Percentiles rank a stretch among this genome's conserved stretches.
Evolutionary conservation across 2,888 invertebrate species (phyloP).

Genomic region (Liodrosophila aerea): DNA sequence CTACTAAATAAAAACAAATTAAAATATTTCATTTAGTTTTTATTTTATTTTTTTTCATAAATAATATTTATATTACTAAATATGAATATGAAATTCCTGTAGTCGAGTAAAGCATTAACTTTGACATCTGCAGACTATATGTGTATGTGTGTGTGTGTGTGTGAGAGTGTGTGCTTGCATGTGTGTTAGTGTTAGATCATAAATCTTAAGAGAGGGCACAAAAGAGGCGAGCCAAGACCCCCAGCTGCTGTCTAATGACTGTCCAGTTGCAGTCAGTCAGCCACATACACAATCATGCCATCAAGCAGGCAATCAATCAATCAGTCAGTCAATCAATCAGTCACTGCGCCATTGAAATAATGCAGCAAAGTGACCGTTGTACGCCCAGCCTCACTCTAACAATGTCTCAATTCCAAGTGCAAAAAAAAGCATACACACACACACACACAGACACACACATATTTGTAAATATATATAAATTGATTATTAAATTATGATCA

Average conservation of each 20-base stretch:
- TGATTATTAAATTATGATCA: constrained; percentile 62
- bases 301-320: constrained; percentile 41
- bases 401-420: constrained; percentile 39
- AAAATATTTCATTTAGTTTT: too few relatives aligned
- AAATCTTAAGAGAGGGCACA: constrained; percentile 14
- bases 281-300: constrained; percentile 28
- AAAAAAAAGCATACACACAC: constrained; percentile 20
- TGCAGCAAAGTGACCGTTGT: constrained; percentile 24
- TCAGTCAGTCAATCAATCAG: constrained; percentile 53
- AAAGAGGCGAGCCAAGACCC: constrained; percentile 4
- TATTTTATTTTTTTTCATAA: too few relatives aligned
- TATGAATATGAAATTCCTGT: too few relatives aligned
- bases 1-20: too few relatives aligned
- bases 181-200: constrained; percentile 12
- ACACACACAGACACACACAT: constrained; percentile 16
- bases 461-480: constrained; percentile 43
- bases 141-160: too few relatives aligned
- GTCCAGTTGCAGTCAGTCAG: constrained; percentile 34
- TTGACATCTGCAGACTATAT: too few relatives aligned
- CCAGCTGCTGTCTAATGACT: constrained; percentile 45
- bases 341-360: constrained; percentile 65
- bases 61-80: too few relatives aligned
- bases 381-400: constrained; percentile 27
- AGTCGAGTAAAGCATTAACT: too few relatives aligned
- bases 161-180: too few relatives aligned